phyloP scores from a whole-genome alignment of 2,888 invertebrate genomes.

The Dinocampus coccinellae region DNA sequence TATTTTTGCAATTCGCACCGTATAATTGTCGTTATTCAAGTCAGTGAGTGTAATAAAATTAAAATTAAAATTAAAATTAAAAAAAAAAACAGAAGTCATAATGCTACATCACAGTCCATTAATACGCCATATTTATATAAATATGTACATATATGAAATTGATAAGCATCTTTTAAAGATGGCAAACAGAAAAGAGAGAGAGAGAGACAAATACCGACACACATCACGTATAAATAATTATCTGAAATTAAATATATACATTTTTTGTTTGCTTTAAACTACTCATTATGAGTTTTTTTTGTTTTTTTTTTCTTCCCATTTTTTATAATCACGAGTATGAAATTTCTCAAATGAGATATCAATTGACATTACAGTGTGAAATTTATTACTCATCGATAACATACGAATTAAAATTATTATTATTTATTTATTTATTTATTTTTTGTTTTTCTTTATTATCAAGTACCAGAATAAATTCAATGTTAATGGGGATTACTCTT shows the following conservation, averaged over 20 bases:
- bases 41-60: background rate
- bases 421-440: background rate
- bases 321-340: background rate
- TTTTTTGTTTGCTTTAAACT: background rate
- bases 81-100: background rate
- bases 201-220: background rate
- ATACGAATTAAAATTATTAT: background rate
- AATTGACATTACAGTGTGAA: background rate
- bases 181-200: too few relatives aligned
- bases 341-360: background rate
- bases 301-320: background rate
- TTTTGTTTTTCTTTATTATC: too few relatives aligned
- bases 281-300: background rate
- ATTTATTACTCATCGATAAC: background rate
- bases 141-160: background rate
- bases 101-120: background rate
- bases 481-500: background rate
- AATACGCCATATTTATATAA: conserved; percentile 3
- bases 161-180: conserved; percentile 2
- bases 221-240: background rate
- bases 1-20: background rate
- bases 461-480: background rate
- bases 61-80: too few relatives aligned
- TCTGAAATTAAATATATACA: background rate
- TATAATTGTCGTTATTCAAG: conserved; percentile 4